Evolutionary conservation across 2,113 vertebrate species (phyloP).

Genomic region (Megaleporinus macrocephalus): DNA sequence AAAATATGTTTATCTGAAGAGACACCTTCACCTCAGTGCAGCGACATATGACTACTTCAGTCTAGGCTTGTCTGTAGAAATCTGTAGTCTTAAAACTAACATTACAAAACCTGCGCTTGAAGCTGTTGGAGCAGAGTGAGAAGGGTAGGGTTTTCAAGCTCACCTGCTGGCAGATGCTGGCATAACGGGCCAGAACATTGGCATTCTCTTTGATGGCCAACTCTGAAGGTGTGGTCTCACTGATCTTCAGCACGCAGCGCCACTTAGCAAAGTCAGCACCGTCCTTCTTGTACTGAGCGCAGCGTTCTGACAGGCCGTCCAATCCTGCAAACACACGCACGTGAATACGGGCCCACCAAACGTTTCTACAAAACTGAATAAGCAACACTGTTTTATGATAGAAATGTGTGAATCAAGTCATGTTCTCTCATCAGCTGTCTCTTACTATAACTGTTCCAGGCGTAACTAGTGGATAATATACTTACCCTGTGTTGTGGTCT

Average conservation of each 20-base stretch:
- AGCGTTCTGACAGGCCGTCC: constrained; percentile 94
- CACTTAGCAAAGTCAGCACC: constrained; percentile 97
- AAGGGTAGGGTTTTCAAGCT: background rate
- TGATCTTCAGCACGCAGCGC: constrained; percentile 95
- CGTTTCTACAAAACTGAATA: too few relatives aligned
- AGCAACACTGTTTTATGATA: too few relatives aligned
- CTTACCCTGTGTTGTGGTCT: constrained; percentile 98
- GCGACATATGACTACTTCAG: too few relatives aligned
- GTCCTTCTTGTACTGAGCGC: constrained; percentile 98
- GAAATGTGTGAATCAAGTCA: too few relatives aligned
- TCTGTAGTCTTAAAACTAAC: too few relatives aligned
- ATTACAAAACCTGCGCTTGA: too few relatives aligned
- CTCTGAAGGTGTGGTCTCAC: constrained; percentile 88
- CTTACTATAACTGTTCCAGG: background rate
- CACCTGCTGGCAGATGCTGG: constrained; percentile 99
- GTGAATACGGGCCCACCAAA: too few relatives aligned
- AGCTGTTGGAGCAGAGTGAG: background rate
- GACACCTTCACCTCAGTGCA: too few relatives aligned
- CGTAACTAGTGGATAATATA: background rate
- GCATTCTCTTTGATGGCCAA: constrained; percentile 95
- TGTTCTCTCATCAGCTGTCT: background rate
- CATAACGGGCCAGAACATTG: constrained; percentile 95
- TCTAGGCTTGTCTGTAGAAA: too few relatives aligned
- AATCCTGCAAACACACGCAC: constrained; percentile 76
- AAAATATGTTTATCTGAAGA: too few relatives aligned